Percentiles rank a stretch among this genome's conserved stretches.
Conservation (phyloP, 2,797 vertebrate species). For the Periophthalmus magnuspinnatus region DNA sequence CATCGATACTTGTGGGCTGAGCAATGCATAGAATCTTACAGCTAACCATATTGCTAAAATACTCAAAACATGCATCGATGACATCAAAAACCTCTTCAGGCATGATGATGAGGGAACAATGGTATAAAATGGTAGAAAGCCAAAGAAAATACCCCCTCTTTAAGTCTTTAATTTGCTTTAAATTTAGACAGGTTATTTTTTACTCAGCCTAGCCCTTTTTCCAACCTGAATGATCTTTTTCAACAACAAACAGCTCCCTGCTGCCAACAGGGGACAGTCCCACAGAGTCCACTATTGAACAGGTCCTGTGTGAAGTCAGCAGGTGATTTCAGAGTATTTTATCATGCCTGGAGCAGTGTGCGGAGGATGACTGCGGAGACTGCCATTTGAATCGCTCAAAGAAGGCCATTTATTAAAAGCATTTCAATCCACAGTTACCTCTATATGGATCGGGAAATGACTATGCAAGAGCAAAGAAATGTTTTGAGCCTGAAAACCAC, state of each 20-base stretch:
- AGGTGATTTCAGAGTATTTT: conserved; percentile 40
- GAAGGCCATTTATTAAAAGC: conserved; percentile 44
- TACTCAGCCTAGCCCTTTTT: not conserved
- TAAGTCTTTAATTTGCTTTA: not conserved
- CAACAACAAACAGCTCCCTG: conserved; percentile 28
- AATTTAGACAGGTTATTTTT: not conserved
- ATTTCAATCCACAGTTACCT: conserved; percentile 33
- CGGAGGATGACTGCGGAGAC: conserved; percentile 28
- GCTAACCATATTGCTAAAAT: too few relatives aligned
- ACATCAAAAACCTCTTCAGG: too few relatives aligned
- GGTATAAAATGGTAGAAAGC: too few relatives aligned
- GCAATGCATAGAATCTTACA: too few relatives aligned
- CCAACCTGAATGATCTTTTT: conserved; percentile 30
- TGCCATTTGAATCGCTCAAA: conserved; percentile 26
- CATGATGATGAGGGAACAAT: too few relatives aligned
- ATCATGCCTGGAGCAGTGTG: conserved; percentile 57
- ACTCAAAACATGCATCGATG: too few relatives aligned
- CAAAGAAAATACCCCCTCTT: too few relatives aligned
- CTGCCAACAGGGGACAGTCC: conserved; percentile 29
- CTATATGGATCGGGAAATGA: conserved; percentile 17
- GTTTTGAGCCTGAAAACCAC: not conserved
- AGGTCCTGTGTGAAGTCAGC: conserved; percentile 34
- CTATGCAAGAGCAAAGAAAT: not conserved
- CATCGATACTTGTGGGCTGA: too few relatives aligned
- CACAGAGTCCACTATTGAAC: conserved; percentile 28